Evolutionary conservation across 2,797 vertebrate species (phyloP).

Genomic region (Sarcophilus harrisii): DNA sequence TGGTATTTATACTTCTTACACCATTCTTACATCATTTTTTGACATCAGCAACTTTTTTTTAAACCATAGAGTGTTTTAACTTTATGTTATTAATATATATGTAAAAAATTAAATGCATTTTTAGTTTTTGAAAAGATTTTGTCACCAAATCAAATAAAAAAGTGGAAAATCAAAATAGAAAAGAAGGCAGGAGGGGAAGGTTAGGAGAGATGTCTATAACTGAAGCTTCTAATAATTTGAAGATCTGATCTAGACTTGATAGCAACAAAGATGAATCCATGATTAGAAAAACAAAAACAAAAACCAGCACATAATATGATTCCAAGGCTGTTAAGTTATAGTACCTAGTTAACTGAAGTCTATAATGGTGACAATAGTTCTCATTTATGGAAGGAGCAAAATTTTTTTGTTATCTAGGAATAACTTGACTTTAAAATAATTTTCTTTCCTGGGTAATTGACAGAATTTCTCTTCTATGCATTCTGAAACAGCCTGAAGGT

Average conservation of each 20-base stretch:
- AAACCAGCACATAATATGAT: not conserved
- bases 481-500: constrained; percentile 9
- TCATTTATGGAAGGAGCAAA: not conserved
- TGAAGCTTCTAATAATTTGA: not conserved
- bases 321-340: not conserved
- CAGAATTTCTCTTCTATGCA: constrained; percentile 1
- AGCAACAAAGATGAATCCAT: not conserved
- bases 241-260: constrained; percentile 6
- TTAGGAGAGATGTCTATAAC: not conserved
- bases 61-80: not conserved
- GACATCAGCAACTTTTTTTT: not conserved
- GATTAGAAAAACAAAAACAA: not conserved
- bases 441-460: constrained; percentile 37
- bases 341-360: constrained; percentile 25
- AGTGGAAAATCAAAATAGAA: constrained; percentile 41
- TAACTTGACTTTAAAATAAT: constrained; percentile 34
- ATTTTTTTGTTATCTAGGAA: constrained; percentile 43
- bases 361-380: constrained; percentile 5
- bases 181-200: not conserved
- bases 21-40: not conserved
- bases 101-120: constrained; percentile 12
- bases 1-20: not conserved
- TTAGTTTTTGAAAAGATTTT: constrained; percentile 27
- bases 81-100: not conserved
- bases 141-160: constrained; percentile 13